phyloP scores from a whole-genome alignment of 2,888 invertebrate species.

The Tenthredo amoena region DNA sequence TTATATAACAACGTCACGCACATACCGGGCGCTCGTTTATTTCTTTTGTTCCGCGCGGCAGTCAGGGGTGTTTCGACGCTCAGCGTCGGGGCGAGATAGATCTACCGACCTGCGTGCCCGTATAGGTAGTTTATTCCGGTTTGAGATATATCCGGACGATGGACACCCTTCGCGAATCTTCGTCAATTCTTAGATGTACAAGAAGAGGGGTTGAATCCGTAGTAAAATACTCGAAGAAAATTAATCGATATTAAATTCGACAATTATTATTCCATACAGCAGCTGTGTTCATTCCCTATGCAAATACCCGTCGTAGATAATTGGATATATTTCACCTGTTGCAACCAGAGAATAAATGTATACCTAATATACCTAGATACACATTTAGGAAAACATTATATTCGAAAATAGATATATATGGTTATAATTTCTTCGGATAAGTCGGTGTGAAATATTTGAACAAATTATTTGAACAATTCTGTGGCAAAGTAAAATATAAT shows the following conservation, averaged over 20 bases:
- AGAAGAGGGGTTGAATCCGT: background rate
- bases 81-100: slow-evolving; percentile 18
- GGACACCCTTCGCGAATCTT: slow-evolving; percentile 23
- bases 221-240: background rate
- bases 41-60: slow-evolving; percentile 76
- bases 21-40: slow-evolving; percentile 75
- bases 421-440: too few species aligned
- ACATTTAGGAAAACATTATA: background rate
- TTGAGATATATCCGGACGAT: slow-evolving; percentile 34
- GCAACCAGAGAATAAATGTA: background rate
- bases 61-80: slow-evolving; percentile 66
- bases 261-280: background rate
- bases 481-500: background rate
- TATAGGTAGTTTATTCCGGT: slow-evolving; percentile 42
- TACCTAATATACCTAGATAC: background rate
- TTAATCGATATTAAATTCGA: background rate
- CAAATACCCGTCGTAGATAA: background rate
- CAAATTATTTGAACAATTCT: too few species aligned
- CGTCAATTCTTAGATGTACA: background rate
- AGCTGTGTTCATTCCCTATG: background rate
- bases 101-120: background rate
- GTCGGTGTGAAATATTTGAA: background rate
- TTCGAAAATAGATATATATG: too few species aligned
- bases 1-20: slow-evolving; percentile 76
- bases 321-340: slow-evolving; percentile 18